phyloP scores from a whole-genome alignment of 2,113 vertebrate genomes.

The Alexandromys fortis region DNA sequence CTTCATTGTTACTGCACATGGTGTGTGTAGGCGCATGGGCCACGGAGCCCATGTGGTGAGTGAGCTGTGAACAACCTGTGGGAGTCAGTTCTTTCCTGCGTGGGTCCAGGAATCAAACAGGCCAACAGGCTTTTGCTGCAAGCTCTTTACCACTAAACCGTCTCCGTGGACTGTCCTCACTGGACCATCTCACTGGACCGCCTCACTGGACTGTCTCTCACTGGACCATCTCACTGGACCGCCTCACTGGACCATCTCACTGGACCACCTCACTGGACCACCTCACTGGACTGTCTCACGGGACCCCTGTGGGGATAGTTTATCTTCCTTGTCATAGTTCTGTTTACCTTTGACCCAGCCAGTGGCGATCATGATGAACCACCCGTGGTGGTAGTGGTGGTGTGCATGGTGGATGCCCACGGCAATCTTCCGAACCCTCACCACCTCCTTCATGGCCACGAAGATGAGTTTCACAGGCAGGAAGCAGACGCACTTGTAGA shows the following conservation, averaged over 20 bases:
- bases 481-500: constrained; percentile 97
- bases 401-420: constrained; percentile 96
- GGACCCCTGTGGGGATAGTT: background rate
- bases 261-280: too few relatives aligned
- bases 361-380: constrained; percentile 94
- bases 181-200: too few relatives aligned
- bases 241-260: too few relatives aligned
- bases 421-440: constrained; percentile 95
- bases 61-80: background rate
- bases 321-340: background rate
- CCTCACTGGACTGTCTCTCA: too few relatives aligned
- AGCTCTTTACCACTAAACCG: background rate
- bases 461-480: constrained; percentile 95
- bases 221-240: too few relatives aligned
- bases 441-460: constrained; percentile 98
- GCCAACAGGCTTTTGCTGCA: background rate
- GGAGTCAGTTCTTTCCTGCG: background rate
- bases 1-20: background rate
- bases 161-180: background rate
- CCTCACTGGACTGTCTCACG: background rate
- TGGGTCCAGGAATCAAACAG: background rate
- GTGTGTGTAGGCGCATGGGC: too few relatives aligned
- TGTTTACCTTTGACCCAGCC: constrained; percentile 97
- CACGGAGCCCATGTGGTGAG: background rate
- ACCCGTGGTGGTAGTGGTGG: constrained; percentile 96